Percentiles rank a stretch among this genome's conserved stretches.
These are phyloP conservation scores for Monochamus saltuarius DNA, from an alignment of 1,140 invertebrate genomes.

Conservation along the genomic window DNA sequence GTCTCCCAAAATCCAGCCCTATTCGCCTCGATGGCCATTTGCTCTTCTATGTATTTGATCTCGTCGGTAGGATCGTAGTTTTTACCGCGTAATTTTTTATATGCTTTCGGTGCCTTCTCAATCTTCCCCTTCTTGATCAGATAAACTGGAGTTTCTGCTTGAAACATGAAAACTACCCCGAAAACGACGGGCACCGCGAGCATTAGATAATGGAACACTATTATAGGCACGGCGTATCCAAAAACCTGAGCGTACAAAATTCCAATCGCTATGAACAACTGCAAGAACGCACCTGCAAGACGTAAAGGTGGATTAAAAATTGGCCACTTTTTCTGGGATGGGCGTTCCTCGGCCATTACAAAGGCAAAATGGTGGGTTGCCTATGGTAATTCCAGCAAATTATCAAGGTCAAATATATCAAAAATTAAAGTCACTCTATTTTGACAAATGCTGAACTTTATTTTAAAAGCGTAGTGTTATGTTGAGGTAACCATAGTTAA, in stretches of 20 bases:
- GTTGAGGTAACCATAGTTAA: no score
- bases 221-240: constrained; percentile 51
- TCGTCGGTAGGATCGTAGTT: constrained; percentile 65
- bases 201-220: constrained; percentile 58
- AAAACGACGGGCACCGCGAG: constrained; percentile 62
- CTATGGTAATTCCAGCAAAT: no score
- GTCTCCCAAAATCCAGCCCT: constrained; percentile 49
- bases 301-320: no score
- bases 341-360: no score
- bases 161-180: constrained; percentile 59
- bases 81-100: constrained; percentile 69
- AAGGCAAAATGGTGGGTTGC: no score
- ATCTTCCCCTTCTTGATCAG: constrained; percentile 59
- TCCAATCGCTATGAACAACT: constrained; percentile 65
- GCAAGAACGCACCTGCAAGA: constrained; percentile 61
- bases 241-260: constrained; percentile 63
- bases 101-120: constrained; percentile 63
- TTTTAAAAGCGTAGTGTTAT: no score
- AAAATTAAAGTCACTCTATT: no score
- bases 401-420: no score
- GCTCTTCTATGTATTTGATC: constrained; percentile 55
- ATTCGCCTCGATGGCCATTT: constrained; percentile 39
- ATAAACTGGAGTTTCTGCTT: constrained; percentile 68
- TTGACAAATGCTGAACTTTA: no score
- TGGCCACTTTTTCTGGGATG: no score